These are phyloP conservation scores for Chionomys nivalis DNA, from an alignment of 2,113 vertebrate species.

Conservation along the genomic window DNA sequence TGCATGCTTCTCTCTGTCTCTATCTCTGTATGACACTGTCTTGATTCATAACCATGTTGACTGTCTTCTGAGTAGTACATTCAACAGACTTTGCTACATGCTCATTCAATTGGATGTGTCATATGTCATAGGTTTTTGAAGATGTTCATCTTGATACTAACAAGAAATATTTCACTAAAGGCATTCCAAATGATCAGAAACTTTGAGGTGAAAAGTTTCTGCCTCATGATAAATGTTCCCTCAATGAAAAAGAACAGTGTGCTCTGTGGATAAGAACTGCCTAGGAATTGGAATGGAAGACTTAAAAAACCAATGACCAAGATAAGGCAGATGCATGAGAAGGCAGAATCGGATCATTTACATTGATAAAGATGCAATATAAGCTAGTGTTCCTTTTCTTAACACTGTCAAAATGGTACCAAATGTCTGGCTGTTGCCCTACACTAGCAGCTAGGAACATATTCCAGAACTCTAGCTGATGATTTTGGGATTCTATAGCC, in stretches of 20 bases:
- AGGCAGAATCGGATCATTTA: not conserved
- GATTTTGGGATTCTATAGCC: not conserved
- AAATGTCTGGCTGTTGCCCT: not conserved
- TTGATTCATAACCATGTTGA: not conserved
- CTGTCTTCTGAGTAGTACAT: not conserved
- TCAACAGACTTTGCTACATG: not conserved
- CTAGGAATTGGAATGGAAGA: not conserved
- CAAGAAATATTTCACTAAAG: not conserved
- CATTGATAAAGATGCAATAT: not conserved
- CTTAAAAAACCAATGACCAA: not conserved
- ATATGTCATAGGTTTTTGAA: not conserved
- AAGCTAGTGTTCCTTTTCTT: not conserved
- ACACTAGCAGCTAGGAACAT: not conserved
- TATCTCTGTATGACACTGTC: too few relatives aligned
- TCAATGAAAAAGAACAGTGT: not conserved
- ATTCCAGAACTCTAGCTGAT: not conserved
- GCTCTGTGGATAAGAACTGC: not conserved
- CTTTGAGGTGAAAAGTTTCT: not conserved
- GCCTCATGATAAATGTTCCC: not conserved
- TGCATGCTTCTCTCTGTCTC: too few relatives aligned
- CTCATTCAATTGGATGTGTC: not conserved
- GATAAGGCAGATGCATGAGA: not conserved
- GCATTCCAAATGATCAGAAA: not conserved
- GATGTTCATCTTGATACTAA: not conserved
- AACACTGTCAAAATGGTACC: not conserved